Evolutionary conservation across 2,113 vertebrate species (phyloP), one percentile per base, ranked within the genome.

Genomic region (Gadus macrocephalus): DNA sequence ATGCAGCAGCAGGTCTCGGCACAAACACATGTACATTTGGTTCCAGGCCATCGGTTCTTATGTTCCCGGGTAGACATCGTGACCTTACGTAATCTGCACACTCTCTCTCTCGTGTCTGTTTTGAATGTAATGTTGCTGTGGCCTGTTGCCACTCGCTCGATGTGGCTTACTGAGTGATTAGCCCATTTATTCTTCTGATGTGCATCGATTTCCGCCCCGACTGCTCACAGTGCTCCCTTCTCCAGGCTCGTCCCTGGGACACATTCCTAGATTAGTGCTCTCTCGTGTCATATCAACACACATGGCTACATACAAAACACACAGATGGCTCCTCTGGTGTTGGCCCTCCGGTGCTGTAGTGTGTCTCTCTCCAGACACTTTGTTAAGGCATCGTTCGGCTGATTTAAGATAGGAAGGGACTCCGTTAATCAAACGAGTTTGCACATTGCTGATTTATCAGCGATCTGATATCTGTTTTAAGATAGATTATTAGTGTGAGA

Each of bases 131-230:
- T 75, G 61, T 79, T 71, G 68, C 64, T 59, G 22, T 78, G 79
- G 78, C 68, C 75, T 78, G 75, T 78, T 80, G 71, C 73, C 74
- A 73, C 75, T 64, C 38, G 19, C 66, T 79, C 78, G 75, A 79
- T 84, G 79, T 76, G 76, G 55, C 76, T 75, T 76, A 76, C 77
- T 84, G 76, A 88, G 70, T 82, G 83, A 88, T 82, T 84, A 79
- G 76, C 64, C 74, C 79, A 79, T 87, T 83, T 81, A 83, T 84
- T 83, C 70, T 76, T 20, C 59, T 25, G 19, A 56, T 84, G 82
- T 84, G 69, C 70, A 88, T 88, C 49, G 79, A 85, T 87, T 85
- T 81, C 42, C 70, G 68, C 79, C 73, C 79, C 72, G 77, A 81
- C 74, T 53, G 68, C 69, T 62, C 69, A 68, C 71, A 81, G 78